Evolutionary conservation across 2,888 invertebrate species (phyloP).

Genomic region (Polylopha cassiicola): DNA sequence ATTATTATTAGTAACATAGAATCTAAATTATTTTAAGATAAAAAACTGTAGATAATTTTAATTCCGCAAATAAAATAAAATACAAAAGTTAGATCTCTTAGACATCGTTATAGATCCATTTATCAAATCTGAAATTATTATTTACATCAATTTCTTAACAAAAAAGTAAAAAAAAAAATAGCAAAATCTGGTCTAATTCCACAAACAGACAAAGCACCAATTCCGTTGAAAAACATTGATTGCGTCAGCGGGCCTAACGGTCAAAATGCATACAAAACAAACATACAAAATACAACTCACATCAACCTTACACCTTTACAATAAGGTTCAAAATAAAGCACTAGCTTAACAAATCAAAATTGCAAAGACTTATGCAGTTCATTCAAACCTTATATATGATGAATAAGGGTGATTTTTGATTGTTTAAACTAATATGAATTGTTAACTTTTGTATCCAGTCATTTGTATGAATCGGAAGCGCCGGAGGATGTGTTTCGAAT

Average conservation of each 20-base stretch:
- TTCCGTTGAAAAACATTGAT: constrained; percentile 29
- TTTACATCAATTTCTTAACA: no score
- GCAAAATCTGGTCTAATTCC: no score
- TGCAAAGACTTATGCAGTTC: background rate
- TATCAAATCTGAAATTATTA: no score
- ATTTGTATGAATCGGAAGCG: constrained; percentile 40
- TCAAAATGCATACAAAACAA: constrained; percentile 13
- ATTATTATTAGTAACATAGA: no score
- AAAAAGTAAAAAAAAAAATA: no score
- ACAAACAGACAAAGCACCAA: background rate
- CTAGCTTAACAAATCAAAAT: background rate
- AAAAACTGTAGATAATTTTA: no score
- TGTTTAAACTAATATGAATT: constrained; percentile 9
- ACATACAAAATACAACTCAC: background rate
- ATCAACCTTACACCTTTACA: background rate
- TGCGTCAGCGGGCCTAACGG: constrained; percentile 32
- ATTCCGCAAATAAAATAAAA: no score
- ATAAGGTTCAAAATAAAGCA: constrained; percentile 4
- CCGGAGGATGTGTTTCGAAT: constrained; percentile 50
- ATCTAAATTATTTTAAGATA: no score
- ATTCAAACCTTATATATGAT: background rate
- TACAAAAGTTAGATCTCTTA: no score
- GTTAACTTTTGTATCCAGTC: constrained; percentile 28
- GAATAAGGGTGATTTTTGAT: constrained; percentile 1
- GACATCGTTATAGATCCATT: no score